Evolutionary conservation across 2,797 vertebrate species (phyloP), one percentile per base, ranked within the genome.

Genomic region (Enteromius fasciolatus): DNA sequence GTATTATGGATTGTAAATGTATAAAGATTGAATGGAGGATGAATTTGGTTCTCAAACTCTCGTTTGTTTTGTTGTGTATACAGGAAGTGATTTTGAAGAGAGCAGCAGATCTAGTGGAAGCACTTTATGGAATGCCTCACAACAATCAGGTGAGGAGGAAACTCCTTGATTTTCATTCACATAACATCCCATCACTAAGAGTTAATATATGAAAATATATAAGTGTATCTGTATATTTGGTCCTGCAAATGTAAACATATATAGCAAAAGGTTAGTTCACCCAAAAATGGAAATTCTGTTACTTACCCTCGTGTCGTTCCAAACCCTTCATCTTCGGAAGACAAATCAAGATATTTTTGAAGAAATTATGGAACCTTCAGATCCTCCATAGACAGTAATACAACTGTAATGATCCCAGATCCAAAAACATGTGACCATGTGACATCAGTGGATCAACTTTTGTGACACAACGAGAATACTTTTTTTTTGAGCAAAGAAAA

Each of bases 41-140:
- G 59, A 48, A 81, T 69, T 28, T 17, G 11, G 12, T 76, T 54
- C 25, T 75, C 68, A 46, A 76, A 82, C 14, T 68, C 44, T 23
- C 68, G 5, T 78, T 28, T 52, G 14, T 79, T 85, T 90, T 88
- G 87, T 92, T 12, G 91, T 85, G 88, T 68, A 84, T 88, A 84
- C 89, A 99, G 98, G 98, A 99, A 92, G 97, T 99, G 70, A 99
- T 99, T 91, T 94, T 99, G 85, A 99, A 99, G 92, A 94, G 98
- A 90, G 98, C 98, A 20, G 98, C 98, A 0, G 98, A 99, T 90
- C 94, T 99, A 88, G 98, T 99, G 31, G 98, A 99, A 92, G 97
- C 98, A 6, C 95, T 99, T 82, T 99, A 99, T 46, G 98, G 97
- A 76, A 96, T 99, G 95, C 98, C 97, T 67, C 97, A 98, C 90